Percentiles rank a stretch among this genome's conserved stretches.
Conservation (phyloP, 1,140 invertebrate genomes). For the Pteromalus puparum region DNA sequence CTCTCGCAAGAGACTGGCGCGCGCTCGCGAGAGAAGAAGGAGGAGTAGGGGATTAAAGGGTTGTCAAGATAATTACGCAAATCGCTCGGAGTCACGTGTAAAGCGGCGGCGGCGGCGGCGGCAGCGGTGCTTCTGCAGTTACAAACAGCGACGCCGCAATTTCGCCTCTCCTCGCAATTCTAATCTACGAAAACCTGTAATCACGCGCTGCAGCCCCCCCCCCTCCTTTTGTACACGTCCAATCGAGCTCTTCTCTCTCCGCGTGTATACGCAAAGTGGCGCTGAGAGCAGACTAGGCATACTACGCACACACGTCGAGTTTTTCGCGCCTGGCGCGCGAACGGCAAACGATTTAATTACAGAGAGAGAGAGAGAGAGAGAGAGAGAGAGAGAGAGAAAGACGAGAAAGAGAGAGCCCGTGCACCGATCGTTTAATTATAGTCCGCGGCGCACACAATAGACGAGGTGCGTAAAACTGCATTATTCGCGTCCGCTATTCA, state of each 20-base stretch:
- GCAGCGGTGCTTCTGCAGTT: background rate
- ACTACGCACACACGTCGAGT: background rate
- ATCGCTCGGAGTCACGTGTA: constrained; percentile 38
- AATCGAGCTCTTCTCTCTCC: background rate
- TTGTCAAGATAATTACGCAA: constrained; percentile 47
- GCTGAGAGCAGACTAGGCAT: no score
- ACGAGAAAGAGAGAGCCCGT: background rate
- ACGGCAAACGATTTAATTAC: constrained; percentile 47
- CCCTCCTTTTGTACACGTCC: background rate
- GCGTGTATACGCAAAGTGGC: background rate
- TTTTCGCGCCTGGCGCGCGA: constrained; percentile 11
- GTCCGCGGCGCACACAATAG: constrained; percentile 29
- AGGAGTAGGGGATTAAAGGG: constrained; percentile 21
- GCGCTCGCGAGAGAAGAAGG: background rate
- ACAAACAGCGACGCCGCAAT: constrained; percentile 2
- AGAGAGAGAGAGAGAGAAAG: no score
- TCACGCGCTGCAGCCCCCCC: background rate
- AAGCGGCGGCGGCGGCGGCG: background rate
- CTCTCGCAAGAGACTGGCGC: background rate
- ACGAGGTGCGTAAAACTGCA: constrained; percentile 36
- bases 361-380: no score
- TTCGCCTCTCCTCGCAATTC: constrained; percentile 25
- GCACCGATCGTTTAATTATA: constrained; percentile 48
- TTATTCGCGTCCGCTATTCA: background rate
- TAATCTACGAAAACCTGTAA: constrained; percentile 35